These are phyloP conservation scores for Caenorhabditis panamensis DNA, from an alignment of 2,888 invertebrate genomes.

Conservation along the genomic window DNA sequence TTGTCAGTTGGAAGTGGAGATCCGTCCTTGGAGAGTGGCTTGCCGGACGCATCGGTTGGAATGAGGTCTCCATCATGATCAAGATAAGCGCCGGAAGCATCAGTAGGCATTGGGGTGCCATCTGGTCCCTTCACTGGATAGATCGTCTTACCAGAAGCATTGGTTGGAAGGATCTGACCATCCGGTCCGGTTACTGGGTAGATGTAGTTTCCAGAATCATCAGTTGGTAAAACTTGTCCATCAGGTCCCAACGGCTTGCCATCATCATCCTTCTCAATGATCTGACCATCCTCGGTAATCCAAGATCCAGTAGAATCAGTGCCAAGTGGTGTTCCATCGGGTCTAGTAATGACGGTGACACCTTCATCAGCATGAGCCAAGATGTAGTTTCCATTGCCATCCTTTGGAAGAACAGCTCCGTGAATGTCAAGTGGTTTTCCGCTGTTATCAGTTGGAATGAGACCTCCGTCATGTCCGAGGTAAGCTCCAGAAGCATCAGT, in stretches of 20 bases:
- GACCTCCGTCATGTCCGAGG: slow-evolving; percentile 56
- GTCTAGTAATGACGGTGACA: slow-evolving; percentile 32
- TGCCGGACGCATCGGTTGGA: slow-evolving; percentile 53
- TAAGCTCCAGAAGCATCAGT: slow-evolving; percentile 45
- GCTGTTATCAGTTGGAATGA: slow-evolving; percentile 59
- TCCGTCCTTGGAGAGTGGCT: slow-evolving; percentile 58
- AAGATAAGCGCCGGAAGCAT: slow-evolving; percentile 53
- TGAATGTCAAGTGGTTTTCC: slow-evolving; percentile 30
- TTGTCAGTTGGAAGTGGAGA: slow-evolving; percentile 57
- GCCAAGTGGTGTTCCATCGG: slow-evolving; percentile 48
- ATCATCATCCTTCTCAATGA: slow-evolving; percentile 7
- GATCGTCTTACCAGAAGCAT: slow-evolving; percentile 49
- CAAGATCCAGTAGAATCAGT: slow-evolving; percentile 51
- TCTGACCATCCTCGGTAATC: slow-evolving; percentile 24
- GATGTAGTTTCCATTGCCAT: slow-evolving; percentile 29
- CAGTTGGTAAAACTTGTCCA: slow-evolving; percentile 6
- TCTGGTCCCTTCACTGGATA: slow-evolving; percentile 38
- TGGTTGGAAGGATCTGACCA: slow-evolving; percentile 45
- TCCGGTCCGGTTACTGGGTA: slow-evolving; percentile 9
- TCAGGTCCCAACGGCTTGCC: slow-evolving; percentile 20
- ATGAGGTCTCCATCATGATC: slow-evolving; percentile 39
- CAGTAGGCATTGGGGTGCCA: slow-evolving; percentile 64
- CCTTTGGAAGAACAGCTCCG: slow-evolving; percentile 46
- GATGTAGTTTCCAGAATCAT: slow-evolving; percentile 40
- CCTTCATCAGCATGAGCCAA: slow-evolving; percentile 26